Evolutionary conservation across 2,797 vertebrate species (phyloP).

Genomic region (Xiphophorus birchmanni): DNA sequence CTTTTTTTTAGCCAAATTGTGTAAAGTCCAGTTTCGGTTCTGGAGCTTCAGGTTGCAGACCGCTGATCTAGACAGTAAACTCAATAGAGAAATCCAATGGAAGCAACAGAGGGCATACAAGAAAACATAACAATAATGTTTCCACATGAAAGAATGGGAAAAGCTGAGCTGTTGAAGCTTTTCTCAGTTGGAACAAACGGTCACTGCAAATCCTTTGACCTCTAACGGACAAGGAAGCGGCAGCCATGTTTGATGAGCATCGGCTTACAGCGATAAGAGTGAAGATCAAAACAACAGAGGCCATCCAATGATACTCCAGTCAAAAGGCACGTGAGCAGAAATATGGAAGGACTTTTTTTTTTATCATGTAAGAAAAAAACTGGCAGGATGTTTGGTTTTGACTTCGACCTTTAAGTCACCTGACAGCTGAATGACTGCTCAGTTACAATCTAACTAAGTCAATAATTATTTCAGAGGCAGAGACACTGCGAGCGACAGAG

Average conservation of each 20-base stretch:
- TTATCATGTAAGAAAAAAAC: neutral
- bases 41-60: no score
- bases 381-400: conserved; percentile 1
- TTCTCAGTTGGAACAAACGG: neutral
- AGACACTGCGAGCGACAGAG: neutral
- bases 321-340: neutral
- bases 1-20: no score
- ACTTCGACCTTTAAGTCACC: conserved; percentile 19
- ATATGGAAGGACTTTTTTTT: neutral
- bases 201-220: neutral
- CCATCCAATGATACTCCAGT: neutral
- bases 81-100: neutral
- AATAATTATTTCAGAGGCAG: conserved; percentile 26
- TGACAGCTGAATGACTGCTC: conserved; percentile 18
- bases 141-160: neutral
- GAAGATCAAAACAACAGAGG: neutral
- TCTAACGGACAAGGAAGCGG: neutral
- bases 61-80: neutral
- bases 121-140: neutral
- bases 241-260: neutral
- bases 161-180: neutral
- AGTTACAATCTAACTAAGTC: conserved; percentile 11
- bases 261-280: neutral
- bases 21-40: no score
- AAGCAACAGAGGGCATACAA: neutral